A percentile compares a stretch with the other conserved stretches of the same genome.
phyloP scores from a whole-genome alignment of 1,140 invertebrate species.

The Zaprionus kolodkinae region DNA sequence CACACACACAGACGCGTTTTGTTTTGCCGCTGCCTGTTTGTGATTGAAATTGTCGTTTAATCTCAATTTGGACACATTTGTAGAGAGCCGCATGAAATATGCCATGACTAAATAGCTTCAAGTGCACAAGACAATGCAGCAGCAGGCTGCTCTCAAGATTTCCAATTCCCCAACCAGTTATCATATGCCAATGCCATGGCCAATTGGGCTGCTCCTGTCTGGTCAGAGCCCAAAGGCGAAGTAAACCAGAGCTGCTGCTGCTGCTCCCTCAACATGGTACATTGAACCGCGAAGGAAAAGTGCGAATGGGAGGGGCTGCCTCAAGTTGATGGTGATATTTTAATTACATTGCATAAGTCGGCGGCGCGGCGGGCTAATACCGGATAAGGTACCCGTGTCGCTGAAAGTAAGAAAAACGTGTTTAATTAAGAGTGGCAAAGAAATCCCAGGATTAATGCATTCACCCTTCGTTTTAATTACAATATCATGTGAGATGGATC shows the following conservation, averaged over 20 bases:
- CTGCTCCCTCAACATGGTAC: constrained; percentile 7
- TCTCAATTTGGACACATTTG: constrained; percentile 72
- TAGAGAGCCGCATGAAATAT: constrained; percentile 55
- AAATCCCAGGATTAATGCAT: background rate
- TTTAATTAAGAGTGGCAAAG: constrained; percentile 10
- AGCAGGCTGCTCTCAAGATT: constrained; percentile 33
- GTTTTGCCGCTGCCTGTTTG: constrained; percentile 22
- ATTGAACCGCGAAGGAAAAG: constrained; percentile 31
- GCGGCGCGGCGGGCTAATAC: constrained; percentile 9
- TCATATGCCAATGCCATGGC: constrained; percentile 39
- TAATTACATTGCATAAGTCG: constrained; percentile 39
- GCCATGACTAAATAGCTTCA: constrained; percentile 34
- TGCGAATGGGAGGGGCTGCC: background rate
- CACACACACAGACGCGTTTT: constrained; percentile 21
- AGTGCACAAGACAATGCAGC: constrained; percentile 55
- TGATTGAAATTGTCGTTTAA: constrained; percentile 79
- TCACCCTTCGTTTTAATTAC: background rate
- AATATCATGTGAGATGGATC: background rate
- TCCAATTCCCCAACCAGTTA: constrained; percentile 62
- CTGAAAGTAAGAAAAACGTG: background rate
- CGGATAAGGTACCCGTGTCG: constrained; percentile 3
- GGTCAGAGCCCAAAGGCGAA: constrained; percentile 31
- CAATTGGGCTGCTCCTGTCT: constrained; percentile 23
- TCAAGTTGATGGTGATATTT: constrained; percentile 9
- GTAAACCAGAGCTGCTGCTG: constrained; percentile 9